phyloP scores from a whole-genome alignment of 2,113 vertebrate species.

The Bufo bufo region DNA sequence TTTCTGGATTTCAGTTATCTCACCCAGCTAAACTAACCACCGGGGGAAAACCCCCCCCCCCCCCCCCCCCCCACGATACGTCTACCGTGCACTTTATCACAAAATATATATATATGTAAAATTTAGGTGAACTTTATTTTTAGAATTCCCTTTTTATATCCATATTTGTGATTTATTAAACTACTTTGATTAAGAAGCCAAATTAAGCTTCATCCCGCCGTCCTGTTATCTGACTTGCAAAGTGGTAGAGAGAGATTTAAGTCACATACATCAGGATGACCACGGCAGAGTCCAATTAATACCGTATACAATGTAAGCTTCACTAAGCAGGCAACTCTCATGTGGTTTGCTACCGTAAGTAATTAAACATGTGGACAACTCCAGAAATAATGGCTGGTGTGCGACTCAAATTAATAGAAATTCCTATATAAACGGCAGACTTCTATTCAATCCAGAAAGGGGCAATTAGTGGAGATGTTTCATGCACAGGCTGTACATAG shows the following conservation, averaged over 20 bases:
- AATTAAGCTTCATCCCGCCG: neutral
- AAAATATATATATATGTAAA: no score
- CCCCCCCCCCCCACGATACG: no score
- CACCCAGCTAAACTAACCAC: no score
- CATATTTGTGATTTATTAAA: neutral
- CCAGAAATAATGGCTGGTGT: neutral
- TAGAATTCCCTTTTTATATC: neutral
- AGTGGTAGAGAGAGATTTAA: neutral
- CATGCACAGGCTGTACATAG: neutral
- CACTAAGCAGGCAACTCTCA: neutral
- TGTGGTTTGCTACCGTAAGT: neutral
- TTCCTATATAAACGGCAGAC: neutral
- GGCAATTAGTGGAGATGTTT: neutral
- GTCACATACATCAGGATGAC: neutral
- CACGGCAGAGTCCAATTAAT: constrained; percentile 19
- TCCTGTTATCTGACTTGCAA: neutral
- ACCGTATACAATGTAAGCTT: constrained; percentile 3
- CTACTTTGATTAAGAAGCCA: neutral
- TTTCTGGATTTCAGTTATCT: no score
- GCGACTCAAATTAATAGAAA: neutral
- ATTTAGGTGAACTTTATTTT: neutral
- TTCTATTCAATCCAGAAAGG: neutral
- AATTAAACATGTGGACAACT: constrained; percentile 1
- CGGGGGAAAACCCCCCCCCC: no score
- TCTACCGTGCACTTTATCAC: no score